phyloP scores from a whole-genome alignment of 2,797 vertebrate species.

The Gallinago solitaria region DNA sequence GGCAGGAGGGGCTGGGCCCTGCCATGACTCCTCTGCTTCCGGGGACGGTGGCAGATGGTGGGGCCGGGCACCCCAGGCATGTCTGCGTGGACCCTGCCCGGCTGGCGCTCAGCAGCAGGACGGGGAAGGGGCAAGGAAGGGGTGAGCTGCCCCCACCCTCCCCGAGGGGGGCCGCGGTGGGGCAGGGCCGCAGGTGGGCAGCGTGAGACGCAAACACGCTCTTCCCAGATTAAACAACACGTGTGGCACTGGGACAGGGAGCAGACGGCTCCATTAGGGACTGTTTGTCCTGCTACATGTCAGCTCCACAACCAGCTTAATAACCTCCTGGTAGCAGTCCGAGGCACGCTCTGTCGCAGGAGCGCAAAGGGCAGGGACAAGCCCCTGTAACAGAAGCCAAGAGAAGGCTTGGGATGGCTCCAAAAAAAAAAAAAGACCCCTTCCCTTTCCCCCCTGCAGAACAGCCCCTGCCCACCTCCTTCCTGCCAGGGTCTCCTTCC shows the following conservation, averaged over 20 bases:
- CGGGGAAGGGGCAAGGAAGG: rapidly evolving
- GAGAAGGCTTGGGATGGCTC: background rate
- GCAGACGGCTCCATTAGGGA: background rate
- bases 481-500: background rate
- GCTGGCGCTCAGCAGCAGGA: background rate
- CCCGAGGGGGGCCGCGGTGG: rapidly evolving
- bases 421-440: background rate
- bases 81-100: background rate
- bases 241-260: background rate
- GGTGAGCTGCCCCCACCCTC: background rate
- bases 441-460: background rate
- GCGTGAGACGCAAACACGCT: rapidly evolving
- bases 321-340: background rate
- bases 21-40: background rate
- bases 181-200: background rate
- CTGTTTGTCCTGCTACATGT: conserved; percentile 9
- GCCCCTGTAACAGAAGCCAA: background rate
- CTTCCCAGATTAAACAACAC: background rate
- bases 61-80: rapidly evolving
- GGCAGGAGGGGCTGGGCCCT: background rate
- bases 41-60: background rate
- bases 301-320: background rate
- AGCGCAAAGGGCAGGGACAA: background rate
- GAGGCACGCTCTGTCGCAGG: rapidly evolving
- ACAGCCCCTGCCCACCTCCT: background rate